These are phyloP conservation scores for Xestoiulus laeticollis DNA, from an alignment of 2,888 invertebrate genomes.

Conservation along the genomic window DNA sequence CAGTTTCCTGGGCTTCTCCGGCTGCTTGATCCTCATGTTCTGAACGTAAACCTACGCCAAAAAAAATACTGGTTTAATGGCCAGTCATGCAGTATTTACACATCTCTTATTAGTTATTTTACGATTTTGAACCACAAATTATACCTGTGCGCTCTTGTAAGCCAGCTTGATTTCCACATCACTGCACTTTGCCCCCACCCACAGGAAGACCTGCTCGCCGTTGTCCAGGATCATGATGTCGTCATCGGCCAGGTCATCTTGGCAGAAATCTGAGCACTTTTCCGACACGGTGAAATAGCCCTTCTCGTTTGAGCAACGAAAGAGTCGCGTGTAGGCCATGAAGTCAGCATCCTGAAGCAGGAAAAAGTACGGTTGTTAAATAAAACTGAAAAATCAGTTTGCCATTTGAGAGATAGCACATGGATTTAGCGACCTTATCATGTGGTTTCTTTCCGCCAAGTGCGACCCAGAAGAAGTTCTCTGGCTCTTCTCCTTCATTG, in stretches of 20 bases:
- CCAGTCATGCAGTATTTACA: not conserved
- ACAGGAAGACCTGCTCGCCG: constrained; percentile 96
- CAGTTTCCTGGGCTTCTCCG: constrained; percentile 87
- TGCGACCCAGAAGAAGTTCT: constrained; percentile 99
- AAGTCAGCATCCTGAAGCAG: constrained; percentile 77
- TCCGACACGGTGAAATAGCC: constrained; percentile 99
- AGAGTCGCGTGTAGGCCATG: constrained; percentile 91
- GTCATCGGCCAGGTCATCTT: constrained; percentile 99
- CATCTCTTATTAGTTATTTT: no score
- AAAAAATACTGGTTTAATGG: constrained; percentile 40
- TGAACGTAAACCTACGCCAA: constrained; percentile 90
- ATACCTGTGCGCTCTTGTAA: constrained; percentile 96
- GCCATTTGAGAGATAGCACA: not conserved
- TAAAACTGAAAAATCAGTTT: no score
- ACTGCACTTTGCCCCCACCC: constrained; percentile 96
- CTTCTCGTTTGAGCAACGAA: constrained; percentile 99
- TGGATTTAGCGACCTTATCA: constrained; percentile 69
- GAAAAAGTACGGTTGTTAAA: not conserved
- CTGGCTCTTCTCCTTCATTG: constrained; percentile 94
- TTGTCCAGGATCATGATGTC: constrained; percentile 99
- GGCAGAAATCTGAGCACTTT: constrained; percentile 98
- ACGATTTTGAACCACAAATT: constrained; percentile 48
- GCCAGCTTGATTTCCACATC: constrained; percentile 99
- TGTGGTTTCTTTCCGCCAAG: constrained; percentile 89
- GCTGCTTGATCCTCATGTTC: constrained; percentile 94